Evolutionary conservation across 1,140 invertebrate species (phyloP).

Genomic region (Chlorops oryzae): DNA sequence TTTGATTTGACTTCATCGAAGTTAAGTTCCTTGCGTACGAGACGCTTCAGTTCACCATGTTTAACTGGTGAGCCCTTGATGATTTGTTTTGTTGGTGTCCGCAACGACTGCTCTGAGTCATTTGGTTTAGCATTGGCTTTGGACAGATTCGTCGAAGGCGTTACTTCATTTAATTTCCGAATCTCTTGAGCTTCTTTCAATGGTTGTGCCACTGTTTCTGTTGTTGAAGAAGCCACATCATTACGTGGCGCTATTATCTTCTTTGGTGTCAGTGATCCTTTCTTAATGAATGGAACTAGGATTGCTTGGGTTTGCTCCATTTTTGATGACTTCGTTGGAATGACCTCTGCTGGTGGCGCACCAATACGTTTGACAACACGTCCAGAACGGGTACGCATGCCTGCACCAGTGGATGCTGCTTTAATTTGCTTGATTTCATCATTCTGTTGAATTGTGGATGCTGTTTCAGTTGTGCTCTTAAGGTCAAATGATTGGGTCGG

Average conservation of each 20-base stretch:
- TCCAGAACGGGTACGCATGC: slow-evolving; percentile 38
- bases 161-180: slow-evolving; percentile 25
- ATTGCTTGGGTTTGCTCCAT: slow-evolving; percentile 28
- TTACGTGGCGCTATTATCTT: too few species aligned
- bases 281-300: slow-evolving; percentile 41
- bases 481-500: slow-evolving; percentile 16
- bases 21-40: slow-evolving; percentile 54
- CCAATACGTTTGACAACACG: slow-evolving; percentile 38
- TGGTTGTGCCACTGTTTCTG: slow-evolving; percentile 2
- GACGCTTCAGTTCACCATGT: slow-evolving; percentile 38
- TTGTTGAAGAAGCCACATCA: not conserved
- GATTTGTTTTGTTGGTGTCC: slow-evolving; percentile 44
- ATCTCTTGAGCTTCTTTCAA: too few species aligned
- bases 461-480: not conserved
- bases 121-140: slow-evolving; percentile 28
- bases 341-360: slow-evolving; percentile 13
- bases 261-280: slow-evolving; percentile 21
- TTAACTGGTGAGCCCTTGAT: slow-evolving; percentile 35
- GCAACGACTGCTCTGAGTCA: slow-evolving; percentile 33
- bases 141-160: slow-evolving; percentile 20
- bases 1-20: slow-evolving; percentile 62
- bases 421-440: slow-evolving; percentile 33
- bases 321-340: slow-evolving; percentile 26
- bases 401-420: slow-evolving; percentile 22
- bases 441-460: slow-evolving; percentile 20